Evolutionary conservation across 2,797 vertebrate species (phyloP), one percentile per base, ranked within the genome.

Genomic region (Falco peregrinus): DNA sequence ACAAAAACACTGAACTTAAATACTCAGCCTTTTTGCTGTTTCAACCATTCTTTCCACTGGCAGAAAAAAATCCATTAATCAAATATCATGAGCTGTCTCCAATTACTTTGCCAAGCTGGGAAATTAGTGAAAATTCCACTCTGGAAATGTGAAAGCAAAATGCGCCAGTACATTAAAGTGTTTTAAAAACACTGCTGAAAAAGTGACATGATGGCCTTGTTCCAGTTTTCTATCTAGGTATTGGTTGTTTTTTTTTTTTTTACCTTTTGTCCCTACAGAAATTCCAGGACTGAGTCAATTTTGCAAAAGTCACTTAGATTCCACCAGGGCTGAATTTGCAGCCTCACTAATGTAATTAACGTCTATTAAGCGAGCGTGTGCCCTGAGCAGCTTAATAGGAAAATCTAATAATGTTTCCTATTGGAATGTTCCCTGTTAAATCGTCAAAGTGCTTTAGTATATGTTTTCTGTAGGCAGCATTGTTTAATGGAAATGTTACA

Each of bases 401-500:
- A 97, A 97, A 98, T 96, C 96, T 95, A 98, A 97, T 97, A 97
- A 97, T 74, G 93, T 95, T 96, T 93, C 80, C 94, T 96, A 82
- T 93, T 96, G 90, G 95, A 97, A 96, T 95, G 97, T 78, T 93
- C 93, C 95, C 95, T 33, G 86, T 91, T 95, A 86, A 81, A 75
- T 79, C 3, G 50, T 91, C 75, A 45, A 71, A 93, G 95, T 84
- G 76, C 84, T 95, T 48, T 18, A 47, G 91, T 78, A 84, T 48
- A 33, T 84, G 83, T 92, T 97, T 98, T 97, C 93, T 91, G 74
- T 83, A 97, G 96, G 97, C 95, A 96, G 94, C 94, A 67, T 93
- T 97, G 95, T 96, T 97, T 95, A 97, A 98, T 97, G 95, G 98
- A 97, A 98, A 97, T 96, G 97, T 98, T 95, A 96, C 95, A 97